Evolutionary conservation across 2,113 vertebrate species (phyloP).

Genomic region (Antechinus flavipes): DNA sequence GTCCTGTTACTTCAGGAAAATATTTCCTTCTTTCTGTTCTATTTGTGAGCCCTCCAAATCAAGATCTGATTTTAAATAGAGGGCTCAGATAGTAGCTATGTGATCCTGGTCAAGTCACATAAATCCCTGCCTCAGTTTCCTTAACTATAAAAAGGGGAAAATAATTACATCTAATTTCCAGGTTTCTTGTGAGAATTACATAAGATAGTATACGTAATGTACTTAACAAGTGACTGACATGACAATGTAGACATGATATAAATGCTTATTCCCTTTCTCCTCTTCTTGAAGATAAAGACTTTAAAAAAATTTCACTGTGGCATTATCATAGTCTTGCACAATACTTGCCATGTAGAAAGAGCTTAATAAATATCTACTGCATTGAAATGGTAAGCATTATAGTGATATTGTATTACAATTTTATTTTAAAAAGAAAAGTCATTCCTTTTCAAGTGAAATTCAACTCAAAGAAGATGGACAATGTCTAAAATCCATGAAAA

Average conservation of each 20-base stretch:
- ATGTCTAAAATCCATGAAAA: neutral
- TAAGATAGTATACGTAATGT: neutral
- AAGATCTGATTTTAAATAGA: neutral
- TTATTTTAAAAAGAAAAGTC: neutral
- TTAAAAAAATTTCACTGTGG: neutral
- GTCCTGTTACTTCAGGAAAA: neutral
- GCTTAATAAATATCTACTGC: neutral
- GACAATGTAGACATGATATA: neutral
- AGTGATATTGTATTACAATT: neutral
- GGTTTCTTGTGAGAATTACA: neutral
- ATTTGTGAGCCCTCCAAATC: neutral
- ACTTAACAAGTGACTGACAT: neutral
- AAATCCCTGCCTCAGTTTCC: neutral
- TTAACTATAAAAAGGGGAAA: neutral
- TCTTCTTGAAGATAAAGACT: neutral
- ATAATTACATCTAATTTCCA: neutral
- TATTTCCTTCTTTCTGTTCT: neutral
- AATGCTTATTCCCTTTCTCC: neutral
- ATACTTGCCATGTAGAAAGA: neutral
- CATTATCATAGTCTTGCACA: neutral
- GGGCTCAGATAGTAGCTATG: neutral
- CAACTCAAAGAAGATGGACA: neutral
- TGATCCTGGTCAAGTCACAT: neutral
- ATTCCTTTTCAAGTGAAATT: neutral
- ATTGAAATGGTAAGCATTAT: neutral